Base-by-base conservation (phyloP, 2,797 vertebrate species). In the Myripristis jacobus region DNA sequence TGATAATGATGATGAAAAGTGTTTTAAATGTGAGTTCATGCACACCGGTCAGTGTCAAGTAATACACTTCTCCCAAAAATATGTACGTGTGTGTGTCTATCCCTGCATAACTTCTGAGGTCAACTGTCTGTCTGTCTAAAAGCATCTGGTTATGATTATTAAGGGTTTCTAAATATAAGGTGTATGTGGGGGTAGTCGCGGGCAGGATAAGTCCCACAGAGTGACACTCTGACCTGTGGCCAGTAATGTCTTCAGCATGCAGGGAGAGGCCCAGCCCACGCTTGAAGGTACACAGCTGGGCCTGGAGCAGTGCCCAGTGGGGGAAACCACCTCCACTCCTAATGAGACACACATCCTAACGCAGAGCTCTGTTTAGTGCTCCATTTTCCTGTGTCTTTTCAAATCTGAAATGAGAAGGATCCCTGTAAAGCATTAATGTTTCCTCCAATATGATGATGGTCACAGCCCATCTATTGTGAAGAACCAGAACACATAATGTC, bases 231-330 rank as follows among this genome's bases (percentile, higher is more conserved):
- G 91, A 92, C 93, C 90, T 77, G 61, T 67, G 75, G 86, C 83
- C 88, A 83, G 77, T 92, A 91, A 92, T 92, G 87, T 86, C 85
- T 92, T 91, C 91, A 92, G 89, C 90, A 89, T 92, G 91, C 83
- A 88, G 86, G 82, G 89, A 91, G 88, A 85, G 85, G 87, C 80
- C 84, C 77, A 72, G 85, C 90, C 90, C 87, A 90, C 83, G 53
- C 54, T 84, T 84, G 84, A 87, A 86, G 85, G 85, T 89, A 81
- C 87, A 87, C 91, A 93, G 92, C 91, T 92, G 90, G 90, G 82
- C 84, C 85, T 86, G 88, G 90, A 91, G 69, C 80, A 15, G 48
- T 79, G 87, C 89, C 88, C 87, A 89, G 83, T 21, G 77, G 88
- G 87, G 82, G 83, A 86, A 86, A 79, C 74, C 65, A 69, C 87